Base-by-base conservation (phyloP, 2,888 invertebrate genomes). In the Aphodius sticticus region DNA sequence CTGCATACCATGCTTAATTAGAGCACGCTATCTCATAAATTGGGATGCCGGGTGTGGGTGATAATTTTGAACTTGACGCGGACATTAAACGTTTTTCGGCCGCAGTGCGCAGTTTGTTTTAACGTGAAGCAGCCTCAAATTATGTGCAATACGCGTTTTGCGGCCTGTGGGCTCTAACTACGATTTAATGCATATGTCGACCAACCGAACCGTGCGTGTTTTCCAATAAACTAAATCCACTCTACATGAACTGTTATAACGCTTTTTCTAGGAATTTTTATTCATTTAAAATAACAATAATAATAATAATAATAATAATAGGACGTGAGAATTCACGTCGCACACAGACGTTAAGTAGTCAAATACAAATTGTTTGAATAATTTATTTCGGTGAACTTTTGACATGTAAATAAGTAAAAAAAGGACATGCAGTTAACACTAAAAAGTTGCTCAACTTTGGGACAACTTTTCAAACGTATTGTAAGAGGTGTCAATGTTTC, bases 71-170 rank as follows among this genome's bases (percentile, higher is more conserved):
- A 37, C 74, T 37, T 35, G 74, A 74, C 74, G 74, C 35, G 35
- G 37, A 74, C 74, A 37, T 35, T 74, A 74, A 74, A 74, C 74
- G 74, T 74, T 74, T 74, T 74, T 74, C 35, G 74, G 74, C 74
- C 74, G 74, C 74, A 74, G 37, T 74, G 35, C 74, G 37, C 74
- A 74, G 74, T 74, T 36, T 74, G 37, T 74, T 74, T 74, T 12
- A 12, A 53, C 26, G 26, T 26, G 26, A 5, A 53, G 53, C 53
- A 53, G 1, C 53, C 53, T 53, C 53, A 53, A 53, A 53, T 53
- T 53, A 53, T 12, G 53, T 53, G 53, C 53, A 53, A 53, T 53
- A 12, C 74, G 74, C 74, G 74, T 36, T 74, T 74, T 74, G 74
- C 36, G 36, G 74, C 37, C n/a, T 74, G 74, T 35, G 26, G 74